These are phyloP conservation scores for Colossoma macropomum DNA, from an alignment of 2,113 vertebrate species.

Conservation along the genomic window DNA sequence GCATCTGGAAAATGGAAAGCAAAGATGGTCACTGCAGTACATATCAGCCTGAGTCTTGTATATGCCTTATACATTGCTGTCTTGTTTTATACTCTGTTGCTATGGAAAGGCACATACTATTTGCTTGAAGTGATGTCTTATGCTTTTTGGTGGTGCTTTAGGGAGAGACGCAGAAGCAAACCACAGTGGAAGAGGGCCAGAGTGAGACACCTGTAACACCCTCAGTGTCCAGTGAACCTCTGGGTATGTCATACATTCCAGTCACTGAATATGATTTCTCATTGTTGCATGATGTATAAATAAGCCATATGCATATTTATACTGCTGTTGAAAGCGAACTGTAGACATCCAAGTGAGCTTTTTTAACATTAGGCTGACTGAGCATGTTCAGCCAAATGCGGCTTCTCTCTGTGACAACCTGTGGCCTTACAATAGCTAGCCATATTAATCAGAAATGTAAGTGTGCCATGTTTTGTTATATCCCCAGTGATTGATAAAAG, in stretches of 20 bases:
- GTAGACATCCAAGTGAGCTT: too few relatives aligned
- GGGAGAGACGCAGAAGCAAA: constrained; percentile 14
- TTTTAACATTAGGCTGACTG: too few relatives aligned
- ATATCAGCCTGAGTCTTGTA: not conserved
- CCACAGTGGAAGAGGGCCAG: not conserved
- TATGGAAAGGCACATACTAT: not conserved
- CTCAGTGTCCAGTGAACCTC: constrained; percentile 22
- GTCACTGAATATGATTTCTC: not conserved
- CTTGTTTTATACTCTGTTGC: not conserved
- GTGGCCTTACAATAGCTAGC: not conserved
- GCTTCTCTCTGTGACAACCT: too few relatives aligned
- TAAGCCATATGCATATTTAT: not conserved
- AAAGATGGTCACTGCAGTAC: not conserved
- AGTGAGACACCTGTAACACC: not conserved
- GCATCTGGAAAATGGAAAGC: not conserved
- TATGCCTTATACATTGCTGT: not conserved
- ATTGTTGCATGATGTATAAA: not conserved
- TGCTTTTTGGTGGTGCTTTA: not conserved
- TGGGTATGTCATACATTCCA: constrained; percentile 22
- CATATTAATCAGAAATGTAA: not conserved
- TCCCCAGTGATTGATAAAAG: constrained; percentile 22
- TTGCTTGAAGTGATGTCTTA: not conserved
- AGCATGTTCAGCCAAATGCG: too few relatives aligned
- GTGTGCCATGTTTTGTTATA: not conserved
- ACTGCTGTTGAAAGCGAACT: not conserved